These are phyloP conservation scores for Dendrolimus houi DNA, from an alignment of 2,888 invertebrate species.

Conservation along the genomic window DNA sequence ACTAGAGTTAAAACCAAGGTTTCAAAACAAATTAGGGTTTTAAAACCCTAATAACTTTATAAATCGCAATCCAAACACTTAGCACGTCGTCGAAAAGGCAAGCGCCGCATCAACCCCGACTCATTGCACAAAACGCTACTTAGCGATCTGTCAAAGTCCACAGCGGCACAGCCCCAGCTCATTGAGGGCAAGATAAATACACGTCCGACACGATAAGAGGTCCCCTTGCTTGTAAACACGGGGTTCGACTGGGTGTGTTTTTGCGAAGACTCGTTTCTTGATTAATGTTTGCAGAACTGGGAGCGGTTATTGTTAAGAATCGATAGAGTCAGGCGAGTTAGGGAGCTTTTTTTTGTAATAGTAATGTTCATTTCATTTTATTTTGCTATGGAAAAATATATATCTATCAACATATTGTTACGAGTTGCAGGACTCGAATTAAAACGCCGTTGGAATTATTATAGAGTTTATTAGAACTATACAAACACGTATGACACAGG, in stretches of 20 bases:
- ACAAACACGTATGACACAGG: too few relatives aligned
- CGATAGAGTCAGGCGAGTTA: background rate
- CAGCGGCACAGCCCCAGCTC: conserved; percentile 16
- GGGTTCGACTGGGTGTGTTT: conserved; percentile 12
- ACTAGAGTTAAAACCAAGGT: too few relatives aligned
- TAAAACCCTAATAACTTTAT: too few relatives aligned
- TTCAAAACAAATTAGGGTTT: too few relatives aligned
- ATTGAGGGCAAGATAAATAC: conserved; percentile 57
- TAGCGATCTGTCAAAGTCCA: conserved; percentile 43
- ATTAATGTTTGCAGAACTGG: conserved; percentile 10
- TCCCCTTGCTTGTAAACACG: conserved; percentile 25
- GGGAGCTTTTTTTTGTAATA: background rate
- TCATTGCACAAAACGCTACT: background rate
- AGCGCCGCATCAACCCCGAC: background rate
- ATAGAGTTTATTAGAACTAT: too few relatives aligned
- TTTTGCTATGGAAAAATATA: too few relatives aligned
- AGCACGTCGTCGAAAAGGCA: background rate
- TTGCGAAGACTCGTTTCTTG: conserved; percentile 4
- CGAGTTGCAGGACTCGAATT: too few relatives aligned
- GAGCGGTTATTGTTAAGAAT: conserved; percentile 1
- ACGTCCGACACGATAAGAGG: conserved; percentile 40
- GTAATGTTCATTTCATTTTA: too few relatives aligned
- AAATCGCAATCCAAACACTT: too few relatives aligned
- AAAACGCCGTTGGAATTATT: too few relatives aligned
- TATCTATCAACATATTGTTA: too few relatives aligned